Evolutionary conservation across 2,888 invertebrate species (phyloP).

Genomic region (Rhimphoctona megacephalus): DNA sequence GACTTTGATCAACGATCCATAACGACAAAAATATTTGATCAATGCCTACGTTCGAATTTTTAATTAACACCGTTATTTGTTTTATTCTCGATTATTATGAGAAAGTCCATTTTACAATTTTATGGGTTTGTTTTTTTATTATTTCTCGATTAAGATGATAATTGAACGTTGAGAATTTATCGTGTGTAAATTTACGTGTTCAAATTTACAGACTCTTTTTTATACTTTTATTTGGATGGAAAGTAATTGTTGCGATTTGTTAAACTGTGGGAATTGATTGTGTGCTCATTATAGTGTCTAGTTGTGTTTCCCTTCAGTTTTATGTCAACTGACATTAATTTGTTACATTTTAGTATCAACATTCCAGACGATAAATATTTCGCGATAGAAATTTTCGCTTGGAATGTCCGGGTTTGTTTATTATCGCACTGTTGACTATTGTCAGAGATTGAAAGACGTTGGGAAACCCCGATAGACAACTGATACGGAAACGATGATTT

Average conservation of each 20-base stretch:
- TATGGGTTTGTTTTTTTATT: background rate
- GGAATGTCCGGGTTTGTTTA: constrained; percentile 37
- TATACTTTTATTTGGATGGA: background rate
- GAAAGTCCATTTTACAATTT: background rate
- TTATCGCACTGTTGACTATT: constrained; percentile 27
- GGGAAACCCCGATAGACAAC: constrained; percentile 37
- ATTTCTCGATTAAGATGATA: background rate
- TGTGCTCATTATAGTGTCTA: background rate
- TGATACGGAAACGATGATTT: constrained; percentile 39
- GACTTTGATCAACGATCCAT: constrained; percentile 61
- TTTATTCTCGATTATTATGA: background rate
- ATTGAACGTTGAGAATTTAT: background rate
- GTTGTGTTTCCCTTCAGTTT: background rate
- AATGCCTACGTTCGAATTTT: constrained; percentile 10
- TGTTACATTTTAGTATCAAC: background rate
- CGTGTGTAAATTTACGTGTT: background rate
- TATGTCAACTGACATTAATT: background rate
- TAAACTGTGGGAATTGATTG: background rate
- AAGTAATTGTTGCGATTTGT: background rate
- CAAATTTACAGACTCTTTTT: background rate
- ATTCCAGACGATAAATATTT: background rate
- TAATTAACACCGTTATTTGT: constrained; percentile 41
- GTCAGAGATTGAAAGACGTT: background rate
- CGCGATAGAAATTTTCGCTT: background rate
- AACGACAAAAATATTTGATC: constrained; percentile 35